Evolutionary conservation across 53 echinoderm and acorn worm genomes (phyloP).

Genomic region (Luidia sarsii): DNA sequence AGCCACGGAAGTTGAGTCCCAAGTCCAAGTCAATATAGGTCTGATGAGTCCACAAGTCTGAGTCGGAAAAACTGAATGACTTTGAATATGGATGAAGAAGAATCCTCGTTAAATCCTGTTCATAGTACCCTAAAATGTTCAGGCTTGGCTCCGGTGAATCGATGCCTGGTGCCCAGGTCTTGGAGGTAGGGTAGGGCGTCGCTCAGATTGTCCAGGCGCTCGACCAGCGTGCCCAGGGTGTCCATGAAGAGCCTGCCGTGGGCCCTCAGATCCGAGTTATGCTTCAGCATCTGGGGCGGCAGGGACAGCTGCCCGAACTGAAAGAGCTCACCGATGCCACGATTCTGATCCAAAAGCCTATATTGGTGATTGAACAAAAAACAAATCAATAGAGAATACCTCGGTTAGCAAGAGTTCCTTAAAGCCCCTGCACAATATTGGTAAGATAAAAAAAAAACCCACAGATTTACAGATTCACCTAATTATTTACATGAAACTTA

Average conservation of each 20-base stretch:
- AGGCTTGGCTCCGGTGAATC: conserved; percentile 43
- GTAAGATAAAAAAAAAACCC: too few relatives aligned
- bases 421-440: too few relatives aligned
- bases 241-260: conserved; percentile 66
- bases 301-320: conserved; percentile 57
- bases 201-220: conserved; percentile 56
- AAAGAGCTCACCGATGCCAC: conserved; percentile 40
- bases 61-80: too few relatives aligned
- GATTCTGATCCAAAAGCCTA: conserved; percentile 56
- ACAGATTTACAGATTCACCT: too few relatives aligned
- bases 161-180: conserved; percentile 55
- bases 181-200: conserved; percentile 31
- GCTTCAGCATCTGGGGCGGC: conserved; percentile 29
- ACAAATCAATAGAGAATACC: neutral
- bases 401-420: too few relatives aligned
- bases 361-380: too few relatives aligned
- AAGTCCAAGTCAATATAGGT: too few relatives aligned
- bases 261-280: conserved; percentile 44
- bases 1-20: too few relatives aligned
- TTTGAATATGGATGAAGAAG: too few relatives aligned
- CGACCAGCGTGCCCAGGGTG: conserved; percentile 52
- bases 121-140: conserved; percentile 61
- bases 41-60: too few relatives aligned
- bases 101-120: too few relatives aligned
- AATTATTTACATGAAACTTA: too few relatives aligned